phyloP scores from a whole-genome alignment of 1,140 invertebrate species.

The Pseudomyrmex pallidus region DNA sequence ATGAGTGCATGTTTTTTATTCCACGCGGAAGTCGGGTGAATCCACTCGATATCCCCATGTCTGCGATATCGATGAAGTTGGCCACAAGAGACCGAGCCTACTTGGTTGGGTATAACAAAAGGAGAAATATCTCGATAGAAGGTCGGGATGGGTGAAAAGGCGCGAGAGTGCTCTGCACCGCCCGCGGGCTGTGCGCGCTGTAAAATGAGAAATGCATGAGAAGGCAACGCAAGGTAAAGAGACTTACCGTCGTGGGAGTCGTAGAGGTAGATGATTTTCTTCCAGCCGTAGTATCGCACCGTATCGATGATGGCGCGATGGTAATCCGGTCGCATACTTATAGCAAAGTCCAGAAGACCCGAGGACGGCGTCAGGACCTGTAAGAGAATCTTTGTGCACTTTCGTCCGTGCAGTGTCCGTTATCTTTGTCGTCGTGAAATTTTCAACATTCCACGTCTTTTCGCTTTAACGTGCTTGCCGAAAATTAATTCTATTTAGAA shows the following conservation, averaged over 20 bases:
- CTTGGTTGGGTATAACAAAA: constrained; percentile 63
- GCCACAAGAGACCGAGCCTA: constrained; percentile 70
- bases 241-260: constrained; percentile 97
- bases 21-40: constrained; percentile 17
- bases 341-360: constrained; percentile 93
- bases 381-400: constrained; percentile 38
- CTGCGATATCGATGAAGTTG: constrained; percentile 63
- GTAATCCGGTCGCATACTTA: constrained; percentile 97
- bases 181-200: constrained; percentile 28
- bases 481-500: constrained; percentile 47
- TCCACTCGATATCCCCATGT: constrained; percentile 37
- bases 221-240: constrained; percentile 54
- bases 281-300: constrained; percentile 96
- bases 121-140: constrained; percentile 64
- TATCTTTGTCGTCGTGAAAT: constrained; percentile 13
- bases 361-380: constrained; percentile 93
- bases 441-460: constrained; percentile 4
- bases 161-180: not conserved
- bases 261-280: constrained; percentile 97
- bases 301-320: constrained; percentile 97
- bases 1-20: constrained; percentile 24
- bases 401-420: not conserved
- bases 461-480: constrained; percentile 2
- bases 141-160: constrained; percentile 6
- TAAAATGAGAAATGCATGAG: constrained; percentile 81